Percentiles rank a stretch among this genome's conserved stretches.
These are phyloP conservation scores for Acridotheres tristis DNA, from an alignment of 2,797 vertebrate genomes.

Conservation along the genomic window DNA sequence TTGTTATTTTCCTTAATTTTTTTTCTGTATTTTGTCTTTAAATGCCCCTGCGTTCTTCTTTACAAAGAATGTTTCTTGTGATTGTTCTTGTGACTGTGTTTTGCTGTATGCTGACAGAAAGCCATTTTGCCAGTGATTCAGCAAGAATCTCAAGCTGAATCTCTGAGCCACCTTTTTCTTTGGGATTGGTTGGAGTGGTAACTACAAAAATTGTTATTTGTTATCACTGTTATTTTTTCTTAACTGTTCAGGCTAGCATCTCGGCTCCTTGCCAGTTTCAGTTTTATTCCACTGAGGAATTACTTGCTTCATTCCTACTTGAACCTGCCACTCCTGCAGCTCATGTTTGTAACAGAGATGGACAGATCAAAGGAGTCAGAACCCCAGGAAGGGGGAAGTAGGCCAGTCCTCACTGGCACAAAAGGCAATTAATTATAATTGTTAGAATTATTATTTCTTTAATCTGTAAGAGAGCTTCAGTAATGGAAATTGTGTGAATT, in stretches of 20 bases:
- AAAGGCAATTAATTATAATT: constrained; percentile 60
- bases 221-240: constrained; percentile 5
- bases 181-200: not conserved
- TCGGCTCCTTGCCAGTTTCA: constrained; percentile 27
- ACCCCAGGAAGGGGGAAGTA: constrained; percentile 71
- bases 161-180: not conserved
- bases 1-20: constrained; percentile 19
- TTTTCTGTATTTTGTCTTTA: not conserved
- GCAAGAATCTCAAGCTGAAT: not conserved
- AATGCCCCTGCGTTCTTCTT: not conserved
- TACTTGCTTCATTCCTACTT: constrained; percentile 61
- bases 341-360: constrained; percentile 76
- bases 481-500: constrained; percentile 40
- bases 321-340: constrained; percentile 57
- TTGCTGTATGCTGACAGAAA: not conserved
- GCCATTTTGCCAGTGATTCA: not conserved
- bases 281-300: constrained; percentile 64
- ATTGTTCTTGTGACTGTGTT: not conserved
- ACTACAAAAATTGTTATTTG: not conserved
- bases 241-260: not conserved
- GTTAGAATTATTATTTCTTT: constrained; percentile 36
- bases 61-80: not conserved
- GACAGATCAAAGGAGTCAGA: constrained; percentile 72
- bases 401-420: not conserved
- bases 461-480: constrained; percentile 1